These are phyloP conservation scores for Drosophila siamana DNA, from an alignment of 2,888 invertebrate species.

Conservation along the genomic window DNA sequence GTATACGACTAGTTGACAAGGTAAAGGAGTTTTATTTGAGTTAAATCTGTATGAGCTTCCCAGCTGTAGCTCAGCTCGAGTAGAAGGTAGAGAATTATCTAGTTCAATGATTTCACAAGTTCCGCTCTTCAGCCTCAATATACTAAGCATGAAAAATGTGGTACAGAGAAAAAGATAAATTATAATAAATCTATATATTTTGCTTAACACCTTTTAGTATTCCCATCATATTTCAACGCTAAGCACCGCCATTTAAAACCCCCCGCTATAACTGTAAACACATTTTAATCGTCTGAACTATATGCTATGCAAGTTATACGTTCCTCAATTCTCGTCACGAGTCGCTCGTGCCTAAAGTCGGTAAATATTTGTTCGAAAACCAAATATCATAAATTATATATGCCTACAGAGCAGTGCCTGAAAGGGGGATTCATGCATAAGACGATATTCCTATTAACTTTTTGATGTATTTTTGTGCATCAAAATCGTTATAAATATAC, in stretches of 20 bases:
- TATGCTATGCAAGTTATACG: slow-evolving; percentile 47
- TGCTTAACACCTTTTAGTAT: slow-evolving; percentile 38
- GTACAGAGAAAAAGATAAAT: slow-evolving; percentile 22
- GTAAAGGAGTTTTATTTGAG: background rate
- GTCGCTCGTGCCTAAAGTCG: slow-evolving; percentile 54
- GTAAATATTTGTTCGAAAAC: slow-evolving; percentile 46
- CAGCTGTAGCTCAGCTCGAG: background rate
- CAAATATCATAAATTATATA: slow-evolving; percentile 54
- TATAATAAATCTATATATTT: slow-evolving; percentile 9
- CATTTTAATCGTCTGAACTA: slow-evolving; percentile 44
- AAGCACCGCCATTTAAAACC: slow-evolving; percentile 47
- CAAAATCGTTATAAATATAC: background rate
- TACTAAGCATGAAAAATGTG: slow-evolving; percentile 3
- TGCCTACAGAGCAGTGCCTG: slow-evolving; percentile 39
- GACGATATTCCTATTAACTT: background rate
- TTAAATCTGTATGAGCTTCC: background rate
- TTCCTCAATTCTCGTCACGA: slow-evolving; percentile 49
- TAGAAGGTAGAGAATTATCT: background rate
- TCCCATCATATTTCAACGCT: slow-evolving; percentile 48
- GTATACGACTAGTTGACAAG: background rate
- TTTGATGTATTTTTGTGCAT: background rate
- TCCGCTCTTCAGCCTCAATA: background rate
- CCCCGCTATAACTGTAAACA: slow-evolving; percentile 51
- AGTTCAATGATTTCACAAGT: slow-evolving; percentile 9
- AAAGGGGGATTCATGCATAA: background rate